phyloP scores from a whole-genome alignment of 2,888 invertebrate genomes.

The Lagria hirta region DNA sequence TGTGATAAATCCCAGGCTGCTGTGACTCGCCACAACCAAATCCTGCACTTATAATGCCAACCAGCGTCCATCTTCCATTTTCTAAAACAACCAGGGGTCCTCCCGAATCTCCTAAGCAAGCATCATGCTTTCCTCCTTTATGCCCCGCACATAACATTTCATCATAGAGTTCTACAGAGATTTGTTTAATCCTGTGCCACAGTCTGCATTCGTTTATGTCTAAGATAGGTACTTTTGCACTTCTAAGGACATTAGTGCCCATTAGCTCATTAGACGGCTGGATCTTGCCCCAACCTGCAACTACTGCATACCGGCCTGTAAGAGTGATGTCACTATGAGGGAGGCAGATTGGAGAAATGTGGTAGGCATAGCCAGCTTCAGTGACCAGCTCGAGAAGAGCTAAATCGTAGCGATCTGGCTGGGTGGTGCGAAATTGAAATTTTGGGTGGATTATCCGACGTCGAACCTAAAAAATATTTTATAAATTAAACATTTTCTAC shows the following conservation, averaged over 20 bases:
- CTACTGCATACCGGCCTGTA: constrained; percentile 62
- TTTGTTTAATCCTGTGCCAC: constrained; percentile 81
- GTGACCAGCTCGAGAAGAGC: constrained; percentile 72
- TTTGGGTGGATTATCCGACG: constrained; percentile 78
- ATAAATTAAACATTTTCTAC: not conserved
- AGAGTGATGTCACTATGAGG: constrained; percentile 58
- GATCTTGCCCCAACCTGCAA: constrained; percentile 86
- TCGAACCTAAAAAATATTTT: constrained; percentile 58
- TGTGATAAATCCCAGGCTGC: constrained; percentile 86
- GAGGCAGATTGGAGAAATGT: constrained; percentile 79
- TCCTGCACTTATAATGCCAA: constrained; percentile 82
- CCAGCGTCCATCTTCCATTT: constrained; percentile 72
- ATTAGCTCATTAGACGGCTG: constrained; percentile 71
- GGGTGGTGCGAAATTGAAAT: constrained; percentile 78
- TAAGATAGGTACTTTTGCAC: constrained; percentile 79
- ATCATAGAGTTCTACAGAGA: constrained; percentile 71
- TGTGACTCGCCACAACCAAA: constrained; percentile 84
- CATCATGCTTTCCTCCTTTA: constrained; percentile 78
- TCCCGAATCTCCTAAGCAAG: constrained; percentile 81
- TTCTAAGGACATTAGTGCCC: constrained; percentile 78
- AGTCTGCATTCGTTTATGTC: constrained; percentile 75
- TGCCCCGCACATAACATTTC: constrained; percentile 87
- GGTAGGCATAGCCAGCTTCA: constrained; percentile 59
- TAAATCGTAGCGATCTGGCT: constrained; percentile 80
- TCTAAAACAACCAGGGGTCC: constrained; percentile 74